Base-by-base conservation (phyloP, 2,888 invertebrate species). In the Sesia bembeciformis region DNA sequence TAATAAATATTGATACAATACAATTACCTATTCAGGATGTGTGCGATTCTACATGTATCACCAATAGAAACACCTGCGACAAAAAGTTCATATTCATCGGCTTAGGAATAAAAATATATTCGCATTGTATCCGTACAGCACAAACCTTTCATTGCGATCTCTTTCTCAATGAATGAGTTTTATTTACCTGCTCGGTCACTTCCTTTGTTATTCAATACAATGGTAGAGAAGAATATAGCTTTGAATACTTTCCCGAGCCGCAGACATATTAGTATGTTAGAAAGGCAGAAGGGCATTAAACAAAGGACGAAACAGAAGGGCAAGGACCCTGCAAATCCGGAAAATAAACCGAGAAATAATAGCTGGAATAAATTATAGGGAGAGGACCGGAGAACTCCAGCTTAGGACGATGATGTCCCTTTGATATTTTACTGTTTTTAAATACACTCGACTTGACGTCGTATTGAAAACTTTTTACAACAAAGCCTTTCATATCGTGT, bases 281-380 rank as follows among this genome's bases (percentile, higher is more conserved):
- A 39, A 46, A 46, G 46, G 4, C 46, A 46, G 46, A n/a, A 46
- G 46, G 46, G 46, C 46, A 46, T n/a, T 50, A 50, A 50, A 50
- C 50, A 50, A 50, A 38, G 50, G 58, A 54, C 54, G 54, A 46
- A 56, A 58, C 40, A 55, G 50, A 58, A 51, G 54, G 58, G 52
- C 57, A 56, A 54, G 55, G 56, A 56, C 58, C 60, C 58, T 43
- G 46, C 53, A 62, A 67, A 67, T 65, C 66, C 61, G 62, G 61
- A 59, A 65, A 65, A 67, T 65, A 71, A 65, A 67, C 65, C 64
- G 57, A 58, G 58, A 60, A 68, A 64, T 68, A 73, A 70, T 67
- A 59, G 60, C 59, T 54, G 53, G 64, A 65, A 74, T 72, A 68
- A 72, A 70, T 69, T 70, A 66, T 63, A 59, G 61, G 59, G 23